These are phyloP conservation scores for Ptiloglossa arizonensis DNA, from an alignment of 1,140 invertebrate species.

Conservation along the genomic window DNA sequence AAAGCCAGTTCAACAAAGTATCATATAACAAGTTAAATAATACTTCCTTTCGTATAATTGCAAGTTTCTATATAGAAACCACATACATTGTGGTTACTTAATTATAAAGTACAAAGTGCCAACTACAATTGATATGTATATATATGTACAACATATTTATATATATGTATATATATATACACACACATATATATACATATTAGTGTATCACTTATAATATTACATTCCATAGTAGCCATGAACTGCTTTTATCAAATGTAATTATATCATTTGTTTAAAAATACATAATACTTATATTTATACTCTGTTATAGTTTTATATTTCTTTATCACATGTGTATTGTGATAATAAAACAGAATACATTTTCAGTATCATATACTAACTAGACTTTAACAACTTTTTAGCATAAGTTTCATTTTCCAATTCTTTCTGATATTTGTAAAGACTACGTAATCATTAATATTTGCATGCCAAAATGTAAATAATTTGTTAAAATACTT, in stretches of 20 bases:
- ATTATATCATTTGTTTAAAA: conserved; percentile 17
- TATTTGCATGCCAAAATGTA: conserved; percentile 19
- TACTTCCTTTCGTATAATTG: conserved; percentile 12
- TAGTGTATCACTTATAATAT: conserved; percentile 40
- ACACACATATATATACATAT: conserved; percentile 10
- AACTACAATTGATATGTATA: conserved; percentile 29
- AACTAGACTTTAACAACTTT: neutral
- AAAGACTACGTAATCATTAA: neutral
- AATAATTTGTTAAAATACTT: conserved; percentile 36
- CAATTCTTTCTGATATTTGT: neutral
- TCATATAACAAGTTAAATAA: conserved; percentile 26
- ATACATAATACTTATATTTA: conserved; percentile 48
- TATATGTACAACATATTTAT: too few species aligned
- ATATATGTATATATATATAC: too few species aligned
- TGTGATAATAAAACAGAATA: conserved; percentile 1
- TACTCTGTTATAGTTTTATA: conserved; percentile 15
- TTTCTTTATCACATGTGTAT: conserved; percentile 1
- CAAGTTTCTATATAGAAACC: conserved; percentile 15
- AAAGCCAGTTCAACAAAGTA: conserved; percentile 28
- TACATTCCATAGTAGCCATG: conserved; percentile 45
- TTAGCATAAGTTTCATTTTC: neutral
- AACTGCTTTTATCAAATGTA: conserved; percentile 25
- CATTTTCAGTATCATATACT: conserved; percentile 10
- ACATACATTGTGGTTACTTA: conserved; percentile 30
- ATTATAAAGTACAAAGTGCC: conserved; percentile 39